Conservation (phyloP, 2,797 vertebrate species). For the Sebastes cheni region DNA sequence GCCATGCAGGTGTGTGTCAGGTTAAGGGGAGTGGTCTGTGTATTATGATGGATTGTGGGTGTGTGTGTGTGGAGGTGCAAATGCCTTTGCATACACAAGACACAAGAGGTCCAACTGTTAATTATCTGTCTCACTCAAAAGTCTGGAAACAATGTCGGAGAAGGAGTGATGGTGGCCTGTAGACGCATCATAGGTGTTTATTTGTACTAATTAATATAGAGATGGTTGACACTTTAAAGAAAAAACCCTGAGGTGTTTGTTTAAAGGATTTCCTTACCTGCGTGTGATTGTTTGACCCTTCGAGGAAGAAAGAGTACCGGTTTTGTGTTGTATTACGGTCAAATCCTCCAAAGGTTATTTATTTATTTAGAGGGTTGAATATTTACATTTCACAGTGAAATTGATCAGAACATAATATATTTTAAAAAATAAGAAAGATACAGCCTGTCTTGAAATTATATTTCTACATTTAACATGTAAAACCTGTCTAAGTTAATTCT, state of each 20-base stretch:
- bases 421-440: neutral
- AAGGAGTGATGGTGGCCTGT: neutral
- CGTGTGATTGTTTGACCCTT: no score
- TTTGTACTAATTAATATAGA: neutral
- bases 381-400: neutral
- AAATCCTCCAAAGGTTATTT: neutral
- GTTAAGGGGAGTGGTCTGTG: neutral
- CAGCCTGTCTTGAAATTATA: neutral
- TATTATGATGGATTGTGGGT: neutral
- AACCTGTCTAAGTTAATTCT: neutral
- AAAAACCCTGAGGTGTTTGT: neutral
- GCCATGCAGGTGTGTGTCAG: conserved; percentile 53
- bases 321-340: no score
- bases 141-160: neutral
- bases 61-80: neutral
- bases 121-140: neutral
- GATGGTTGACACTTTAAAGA: neutral
- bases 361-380: neutral
- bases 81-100: neutral
- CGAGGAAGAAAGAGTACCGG: no score
- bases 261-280: no score
- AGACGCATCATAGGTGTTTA: neutral
- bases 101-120: neutral
- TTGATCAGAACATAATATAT: neutral
- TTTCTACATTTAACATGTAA: neutral